Base-by-base conservation (phyloP, 2,797 vertebrate genomes). In the Notolabrus celidotus region DNA sequence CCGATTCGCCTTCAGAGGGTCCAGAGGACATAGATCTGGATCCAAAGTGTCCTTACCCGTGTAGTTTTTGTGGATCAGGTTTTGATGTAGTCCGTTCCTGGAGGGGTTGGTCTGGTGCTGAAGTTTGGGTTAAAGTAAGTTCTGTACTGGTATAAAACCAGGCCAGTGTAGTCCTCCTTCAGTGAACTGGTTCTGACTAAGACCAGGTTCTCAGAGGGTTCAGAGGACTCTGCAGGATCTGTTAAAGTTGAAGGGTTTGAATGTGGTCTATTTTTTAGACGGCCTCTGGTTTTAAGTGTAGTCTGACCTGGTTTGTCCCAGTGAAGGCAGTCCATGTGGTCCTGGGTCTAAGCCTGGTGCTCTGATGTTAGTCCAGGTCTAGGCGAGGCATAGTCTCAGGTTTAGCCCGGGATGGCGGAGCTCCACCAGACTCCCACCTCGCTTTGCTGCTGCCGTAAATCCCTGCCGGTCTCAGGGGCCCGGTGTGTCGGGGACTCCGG, bases 401-500 rank as follows among this genome's bases (percentile, higher is more conserved):
- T 41, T 33, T 0, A n/a, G 34, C 19, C 43, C 41, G 56, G 0
- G 17, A 94, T 95, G 93, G 81, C 93, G 20, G 92, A 94, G 33
- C 85, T 92, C 38, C 92, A 88, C 52, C 90, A 90, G 72, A 88
- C 72, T 2, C 79, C 86, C 17, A 47, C 93, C 60, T 94, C 95
- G 14, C 93, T 95, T 54, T 97, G 96, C 88, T 97, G 96, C 92
- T 97, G 96, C 87, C 93, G 93, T 64, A 89, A 93, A 60, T 81
- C 89, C 52, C 81, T 86, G 49, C 69, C 91, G 0, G 84, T 75
- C 11, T 62, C 91, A 6, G 88, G 84, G 15, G 22, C 76, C 15
- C 79, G 74, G 57, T 79, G 81, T 6, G 17, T 17, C 38, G 75
- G 82, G 74, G 91, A 79, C 58, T 23, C 78, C 0, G 7, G 29